Evolutionary conservation across 2,113 vertebrate species (phyloP).

Genomic region (Pogona vitticeps): DNA sequence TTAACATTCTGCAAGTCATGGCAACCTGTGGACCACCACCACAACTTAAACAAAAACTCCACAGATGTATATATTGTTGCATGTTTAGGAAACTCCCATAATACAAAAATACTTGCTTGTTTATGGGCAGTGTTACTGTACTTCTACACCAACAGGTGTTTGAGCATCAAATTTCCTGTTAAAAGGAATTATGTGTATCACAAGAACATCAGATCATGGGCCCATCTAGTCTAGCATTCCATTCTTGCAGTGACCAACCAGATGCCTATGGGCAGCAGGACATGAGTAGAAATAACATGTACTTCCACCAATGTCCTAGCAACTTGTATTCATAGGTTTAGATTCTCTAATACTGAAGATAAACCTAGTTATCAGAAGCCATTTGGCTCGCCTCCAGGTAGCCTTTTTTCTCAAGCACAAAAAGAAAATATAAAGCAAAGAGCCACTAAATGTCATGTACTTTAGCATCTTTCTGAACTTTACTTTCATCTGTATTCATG

Average conservation of each 20-base stretch:
- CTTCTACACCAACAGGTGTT: too few species aligned
- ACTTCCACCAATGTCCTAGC: background rate
- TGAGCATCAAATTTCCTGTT: too few species aligned
- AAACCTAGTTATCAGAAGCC: background rate
- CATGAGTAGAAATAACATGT: background rate
- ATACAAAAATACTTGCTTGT: too few species aligned
- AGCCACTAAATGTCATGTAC: background rate
- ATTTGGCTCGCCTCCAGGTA: background rate
- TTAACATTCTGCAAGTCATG: too few species aligned
- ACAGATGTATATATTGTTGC: too few species aligned
- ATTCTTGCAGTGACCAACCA: background rate
- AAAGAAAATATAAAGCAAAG: background rate
- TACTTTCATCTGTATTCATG: background rate
- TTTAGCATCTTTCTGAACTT: background rate
- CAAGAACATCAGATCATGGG: background rate
- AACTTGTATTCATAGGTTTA: background rate
- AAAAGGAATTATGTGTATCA: background rate
- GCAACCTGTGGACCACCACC: too few species aligned
- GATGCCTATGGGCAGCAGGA: background rate
- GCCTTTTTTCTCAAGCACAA: background rate
- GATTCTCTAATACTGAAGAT: background rate
- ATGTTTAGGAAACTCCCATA: too few species aligned
- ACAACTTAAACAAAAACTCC: too few species aligned
- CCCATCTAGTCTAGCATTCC: background rate
- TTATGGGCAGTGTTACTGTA: too few species aligned